phyloP scores from a whole-genome alignment of 1,140 invertebrate species.

The Eumeta japonica region DNA sequence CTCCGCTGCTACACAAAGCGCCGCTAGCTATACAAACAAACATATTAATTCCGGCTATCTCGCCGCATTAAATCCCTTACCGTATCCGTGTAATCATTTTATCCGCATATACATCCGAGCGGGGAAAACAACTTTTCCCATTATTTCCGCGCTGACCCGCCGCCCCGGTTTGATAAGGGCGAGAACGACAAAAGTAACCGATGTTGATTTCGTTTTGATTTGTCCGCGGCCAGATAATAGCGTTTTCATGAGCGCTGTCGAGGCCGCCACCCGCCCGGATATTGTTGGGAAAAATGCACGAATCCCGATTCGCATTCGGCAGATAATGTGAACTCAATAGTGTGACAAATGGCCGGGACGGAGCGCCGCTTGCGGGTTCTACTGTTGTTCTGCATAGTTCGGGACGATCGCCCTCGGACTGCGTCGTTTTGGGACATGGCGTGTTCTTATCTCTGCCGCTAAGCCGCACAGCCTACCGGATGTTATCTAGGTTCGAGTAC shows the following conservation, averaged over 20 bases:
- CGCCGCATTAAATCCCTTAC: too few relatives aligned
- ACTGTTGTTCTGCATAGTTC: too few relatives aligned
- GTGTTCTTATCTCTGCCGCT: too few relatives aligned
- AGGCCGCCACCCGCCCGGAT: conserved; percentile 11
- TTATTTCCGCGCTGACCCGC: conserved; percentile 47
- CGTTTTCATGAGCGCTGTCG: conserved; percentile 33
- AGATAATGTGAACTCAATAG: conserved; percentile 21
- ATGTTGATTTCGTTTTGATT: conserved; percentile 54
- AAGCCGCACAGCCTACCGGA: too few relatives aligned
- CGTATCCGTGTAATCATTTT: too few relatives aligned
- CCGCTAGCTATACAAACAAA: too few relatives aligned
- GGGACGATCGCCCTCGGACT: too few relatives aligned
- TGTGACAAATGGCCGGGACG: conserved; percentile 6
- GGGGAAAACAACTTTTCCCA: conserved; percentile 50
- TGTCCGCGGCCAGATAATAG: conserved; percentile 37
- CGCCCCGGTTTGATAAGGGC: conserved; percentile 46
- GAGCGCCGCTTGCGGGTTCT: too few relatives aligned
- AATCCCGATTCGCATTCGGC: conserved; percentile 11
- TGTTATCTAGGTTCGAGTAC: too few relatives aligned
- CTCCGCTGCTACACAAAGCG: too few relatives aligned
- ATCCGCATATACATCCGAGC: conserved; percentile 15
- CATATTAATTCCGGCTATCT: too few relatives aligned
- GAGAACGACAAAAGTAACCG: conserved; percentile 42
- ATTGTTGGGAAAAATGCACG: conserved; percentile 20
- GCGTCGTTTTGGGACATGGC: too few relatives aligned